phyloP scores from a whole-genome alignment of 2,113 vertebrate species.

The Bostrychus sinensis region DNA sequence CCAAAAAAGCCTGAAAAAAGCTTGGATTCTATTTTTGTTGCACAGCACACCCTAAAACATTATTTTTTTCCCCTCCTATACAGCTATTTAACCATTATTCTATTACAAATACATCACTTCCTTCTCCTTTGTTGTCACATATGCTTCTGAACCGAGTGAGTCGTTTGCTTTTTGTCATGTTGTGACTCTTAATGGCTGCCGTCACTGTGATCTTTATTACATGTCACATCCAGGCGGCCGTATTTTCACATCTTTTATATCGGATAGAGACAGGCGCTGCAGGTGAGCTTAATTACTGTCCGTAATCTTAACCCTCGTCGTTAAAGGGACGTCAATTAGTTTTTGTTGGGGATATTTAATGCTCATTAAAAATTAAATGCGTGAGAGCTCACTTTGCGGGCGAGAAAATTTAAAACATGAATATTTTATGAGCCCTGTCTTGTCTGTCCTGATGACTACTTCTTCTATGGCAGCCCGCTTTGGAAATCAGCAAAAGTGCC shows the following conservation, averaged over 20 bases:
- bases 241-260: slow-evolving; percentile 14
- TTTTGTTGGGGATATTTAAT: slow-evolving; percentile 74
- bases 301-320: slow-evolving; percentile 56
- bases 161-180: slow-evolving; percentile 9
- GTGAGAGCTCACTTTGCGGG: slow-evolving; percentile 61
- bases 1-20: too few species aligned
- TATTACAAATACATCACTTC: not conserved
- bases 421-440: slow-evolving; percentile 72
- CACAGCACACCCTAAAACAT: not conserved
- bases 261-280: slow-evolving; percentile 16
- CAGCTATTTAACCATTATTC: not conserved
- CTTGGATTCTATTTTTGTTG: too few species aligned
- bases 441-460: slow-evolving; percentile 58
- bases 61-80: not conserved
- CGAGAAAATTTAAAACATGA: slow-evolving; percentile 64
- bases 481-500: not conserved
- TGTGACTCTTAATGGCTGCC: not conserved
- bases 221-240: not conserved
- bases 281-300: slow-evolving; percentile 59
- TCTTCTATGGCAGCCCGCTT: slow-evolving; percentile 53
- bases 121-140: not conserved
- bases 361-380: slow-evolving; percentile 73
- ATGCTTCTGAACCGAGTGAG: not conserved
- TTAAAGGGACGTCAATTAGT: slow-evolving; percentile 64
- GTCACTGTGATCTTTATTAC: slow-evolving; percentile 7